Evolutionary conservation across 2,113 vertebrate species (phyloP).

Genomic region (Climacteris rufus): DNA sequence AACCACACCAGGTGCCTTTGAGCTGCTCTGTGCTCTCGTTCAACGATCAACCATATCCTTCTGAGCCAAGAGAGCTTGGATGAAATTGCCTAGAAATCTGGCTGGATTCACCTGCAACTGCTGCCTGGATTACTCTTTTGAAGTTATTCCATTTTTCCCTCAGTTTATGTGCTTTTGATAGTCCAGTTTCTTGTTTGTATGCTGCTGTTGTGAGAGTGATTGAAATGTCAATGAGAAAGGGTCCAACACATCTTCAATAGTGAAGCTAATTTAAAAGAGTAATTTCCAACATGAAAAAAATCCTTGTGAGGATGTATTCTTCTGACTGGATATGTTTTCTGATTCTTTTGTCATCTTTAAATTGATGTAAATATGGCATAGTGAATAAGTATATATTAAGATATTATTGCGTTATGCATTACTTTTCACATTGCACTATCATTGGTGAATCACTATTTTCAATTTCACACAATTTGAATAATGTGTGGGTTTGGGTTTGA

Average conservation of each 20-base stretch:
- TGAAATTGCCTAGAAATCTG: neutral
- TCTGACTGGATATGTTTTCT: neutral
- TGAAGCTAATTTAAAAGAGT: neutral
- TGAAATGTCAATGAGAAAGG: slow-evolving; percentile 24
- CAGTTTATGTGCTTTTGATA: neutral
- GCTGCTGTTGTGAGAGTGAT: neutral
- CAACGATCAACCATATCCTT: neutral
- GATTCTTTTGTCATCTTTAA: neutral
- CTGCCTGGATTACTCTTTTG: neutral
- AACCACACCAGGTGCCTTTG: neutral
- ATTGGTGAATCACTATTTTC: neutral
- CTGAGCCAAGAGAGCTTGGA: neutral
- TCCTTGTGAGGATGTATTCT: neutral
- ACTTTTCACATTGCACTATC: neutral
- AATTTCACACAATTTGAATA: neutral
- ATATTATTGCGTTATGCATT: neutral
- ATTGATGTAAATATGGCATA: neutral
- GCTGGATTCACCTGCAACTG: neutral
- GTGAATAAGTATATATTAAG: neutral
- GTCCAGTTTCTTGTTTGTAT: neutral
- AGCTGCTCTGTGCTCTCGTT: neutral
- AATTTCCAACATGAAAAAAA: slow-evolving; percentile 15
- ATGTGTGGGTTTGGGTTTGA: neutral
- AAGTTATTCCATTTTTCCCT: neutral
- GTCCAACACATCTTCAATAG: neutral